Base-by-base conservation (phyloP, 2,888 invertebrate genomes). In the Rhabditoides inermis region DNA sequence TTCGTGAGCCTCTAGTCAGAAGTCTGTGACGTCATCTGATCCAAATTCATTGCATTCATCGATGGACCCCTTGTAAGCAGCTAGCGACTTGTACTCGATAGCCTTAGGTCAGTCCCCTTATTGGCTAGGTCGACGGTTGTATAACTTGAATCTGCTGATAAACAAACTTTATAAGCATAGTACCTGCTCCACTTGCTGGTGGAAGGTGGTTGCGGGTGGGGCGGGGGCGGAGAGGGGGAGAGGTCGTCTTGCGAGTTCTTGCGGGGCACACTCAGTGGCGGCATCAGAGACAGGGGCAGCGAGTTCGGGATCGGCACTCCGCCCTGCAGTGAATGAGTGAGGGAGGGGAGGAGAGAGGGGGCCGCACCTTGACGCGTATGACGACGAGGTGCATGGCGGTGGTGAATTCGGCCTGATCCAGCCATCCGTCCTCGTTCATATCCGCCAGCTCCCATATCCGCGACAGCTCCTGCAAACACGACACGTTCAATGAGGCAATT, bases 371-470 rank as follows among this genome's bases (percentile, higher is more conserved):
- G 2, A 69, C 67, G 41, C 65, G 62, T 1, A 77, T 58, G 5
- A 76, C 73, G 26, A 76, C 69, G 42, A 76, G 51, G 52, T 76
- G 76, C 76, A 76, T 76, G 3, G 76, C 76, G 15, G 62, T 64
- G 15, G 65, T 56, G 58, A 76, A 76, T 50, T 76, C 76, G n/a
- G 58, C 54, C 26, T 68, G 49, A 54, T 75, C 72, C 47, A 76
- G 50, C 65, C 70, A 76, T 18, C 76, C 76, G 45, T 76, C 76
- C 45, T 71, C 73, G 45, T 76, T 76, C 5, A 76, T 70, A 51
- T 76, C 76, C 10, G 75, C 67, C 41, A 76, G 56, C n/a, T 63
- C 45, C 76, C 76, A 76, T 26, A 65, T 65, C 40, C 57, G 7
- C 7, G 10, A 40, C 7, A 40, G 7, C 40, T 12, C 22, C 12